Evolutionary conservation across 1,140 invertebrate genomes (phyloP).

Genomic region (Diachasmimorpha longicaudata): DNA sequence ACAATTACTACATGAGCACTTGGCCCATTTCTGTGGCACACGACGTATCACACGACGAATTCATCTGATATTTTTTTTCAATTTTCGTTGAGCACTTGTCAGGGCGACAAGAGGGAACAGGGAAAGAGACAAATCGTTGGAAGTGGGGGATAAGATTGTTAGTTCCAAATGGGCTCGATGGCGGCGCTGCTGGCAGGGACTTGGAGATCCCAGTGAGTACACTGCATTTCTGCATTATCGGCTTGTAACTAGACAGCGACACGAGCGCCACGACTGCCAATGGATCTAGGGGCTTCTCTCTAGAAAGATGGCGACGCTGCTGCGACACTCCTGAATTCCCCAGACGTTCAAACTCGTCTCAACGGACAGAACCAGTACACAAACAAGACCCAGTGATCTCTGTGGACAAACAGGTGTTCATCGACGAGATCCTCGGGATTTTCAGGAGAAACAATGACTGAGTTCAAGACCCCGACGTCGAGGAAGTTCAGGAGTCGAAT

Average conservation of each 20-base stretch:
- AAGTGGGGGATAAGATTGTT: too few species aligned
- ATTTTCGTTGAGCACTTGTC: not conserved
- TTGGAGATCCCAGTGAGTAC: too few species aligned
- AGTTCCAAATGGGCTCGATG: too few species aligned
- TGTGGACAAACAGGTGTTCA: not conserved
- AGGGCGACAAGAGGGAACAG: not conserved
- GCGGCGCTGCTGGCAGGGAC: too few species aligned
- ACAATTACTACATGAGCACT: constrained; percentile 2
- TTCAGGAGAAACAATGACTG: constrained; percentile 40
- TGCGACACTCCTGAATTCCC: constrained; percentile 16
- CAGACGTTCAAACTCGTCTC: not conserved
- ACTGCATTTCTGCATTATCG: too few species aligned
- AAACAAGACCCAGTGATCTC: not conserved
- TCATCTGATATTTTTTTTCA: not conserved
- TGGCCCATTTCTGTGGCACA: not conserved
- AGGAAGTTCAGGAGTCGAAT: constrained; percentile 36
- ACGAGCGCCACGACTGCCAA: not conserved
- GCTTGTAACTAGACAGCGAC: too few species aligned
- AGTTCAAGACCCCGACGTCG: constrained; percentile 49
- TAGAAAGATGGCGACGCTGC: not conserved
- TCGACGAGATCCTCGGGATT: not conserved
- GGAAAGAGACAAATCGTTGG: too few species aligned
- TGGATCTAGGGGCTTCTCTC: not conserved
- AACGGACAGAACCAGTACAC: not conserved
- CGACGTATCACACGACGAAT: not conserved